Evolutionary conservation across 2,113 vertebrate species (phyloP), one percentile per base, ranked within the genome.

Genomic region (Mormyrus lacerda): DNA sequence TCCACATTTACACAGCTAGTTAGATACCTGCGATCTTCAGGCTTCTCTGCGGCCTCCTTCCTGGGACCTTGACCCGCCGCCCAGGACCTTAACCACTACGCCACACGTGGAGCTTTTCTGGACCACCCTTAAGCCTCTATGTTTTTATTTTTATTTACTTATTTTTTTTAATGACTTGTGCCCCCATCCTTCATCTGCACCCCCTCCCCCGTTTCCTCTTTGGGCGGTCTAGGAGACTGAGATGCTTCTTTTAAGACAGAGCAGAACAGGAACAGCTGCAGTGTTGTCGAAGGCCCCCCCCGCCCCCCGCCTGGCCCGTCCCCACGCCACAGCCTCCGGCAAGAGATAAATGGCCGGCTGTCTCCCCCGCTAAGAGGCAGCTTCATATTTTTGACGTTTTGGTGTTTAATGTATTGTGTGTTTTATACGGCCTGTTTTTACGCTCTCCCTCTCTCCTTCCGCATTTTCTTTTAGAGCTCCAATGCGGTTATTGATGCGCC

Each of bases 381-480:
- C 94, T 95, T 95, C 94, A 95, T 95, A 96, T 96, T 96, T 96
- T 95, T 96, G 95, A 96, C 94, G 90, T 95, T 96, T 96, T 95
- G 90, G 51, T 95, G 94, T 96, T 96, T 96, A 96, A 96, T 95
- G 95, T 90, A 91, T 93, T 95, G 93, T 95, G 94, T 94, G 94
- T 95, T 94, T 96, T 95, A 95, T 93, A 92, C 44, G 89, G 91
- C 92, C 87, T 91, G 84, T 95, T 92, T 95, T 95, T 94, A 94
- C 79, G 92, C 93, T 92, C 85, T 47, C 27, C n/a, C 87, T 89
- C 87, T 90, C 94, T 94, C 17, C 95, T 95, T 95, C 95, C 95
- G 93, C 96, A 95, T 97, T 97, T 97, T 97, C 96, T 97, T 97
- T 97, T 98, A 96, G 97, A 96, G 97, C 97, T 97, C 96, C 97